phyloP scores from a whole-genome alignment of 2,797 vertebrate species.

The Etheostoma nigrum region DNA sequence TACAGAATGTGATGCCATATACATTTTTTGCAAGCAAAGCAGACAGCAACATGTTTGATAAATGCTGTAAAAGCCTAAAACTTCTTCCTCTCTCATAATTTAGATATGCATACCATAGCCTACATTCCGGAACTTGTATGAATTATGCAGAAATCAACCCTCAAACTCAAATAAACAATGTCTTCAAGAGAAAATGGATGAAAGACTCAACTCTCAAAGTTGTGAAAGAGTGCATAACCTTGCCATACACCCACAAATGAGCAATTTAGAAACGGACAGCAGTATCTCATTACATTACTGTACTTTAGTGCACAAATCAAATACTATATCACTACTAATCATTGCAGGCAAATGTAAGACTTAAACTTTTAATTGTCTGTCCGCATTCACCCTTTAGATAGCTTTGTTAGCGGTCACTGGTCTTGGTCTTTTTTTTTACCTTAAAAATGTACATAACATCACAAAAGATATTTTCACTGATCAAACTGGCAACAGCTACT shows the following conservation, averaged over 20 bases:
- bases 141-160: conserved; percentile 41
- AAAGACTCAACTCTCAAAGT: conserved; percentile 46
- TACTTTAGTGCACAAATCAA: conserved; percentile 42
- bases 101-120: conserved; percentile 15
- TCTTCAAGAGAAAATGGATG: conserved; percentile 29
- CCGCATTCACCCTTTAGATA: conserved; percentile 31
- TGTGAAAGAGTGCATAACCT: conserved; percentile 20
- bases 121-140: conserved; percentile 29
- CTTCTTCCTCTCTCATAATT: conserved; percentile 22
- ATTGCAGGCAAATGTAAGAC: conserved; percentile 32
- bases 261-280: conserved; percentile 58
- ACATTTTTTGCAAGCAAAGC: conserved; percentile 31
- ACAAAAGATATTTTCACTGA: conserved; percentile 50
- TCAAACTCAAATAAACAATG: conserved; percentile 49
- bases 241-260: conserved; percentile 29
- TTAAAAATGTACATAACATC: conserved; percentile 46
- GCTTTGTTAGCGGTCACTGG: conserved; percentile 42
- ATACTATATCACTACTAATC: conserved; percentile 37
- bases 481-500: conserved; percentile 50
- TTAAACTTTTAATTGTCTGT: conserved; percentile 58
- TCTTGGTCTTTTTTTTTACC: neutral
- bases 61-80: conserved; percentile 27
- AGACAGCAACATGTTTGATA: conserved; percentile 44
- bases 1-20: neutral
- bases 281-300: conserved; percentile 47